Base-by-base conservation (phyloP, 2,888 invertebrate species). In the Drosophila sordidula region DNA sequence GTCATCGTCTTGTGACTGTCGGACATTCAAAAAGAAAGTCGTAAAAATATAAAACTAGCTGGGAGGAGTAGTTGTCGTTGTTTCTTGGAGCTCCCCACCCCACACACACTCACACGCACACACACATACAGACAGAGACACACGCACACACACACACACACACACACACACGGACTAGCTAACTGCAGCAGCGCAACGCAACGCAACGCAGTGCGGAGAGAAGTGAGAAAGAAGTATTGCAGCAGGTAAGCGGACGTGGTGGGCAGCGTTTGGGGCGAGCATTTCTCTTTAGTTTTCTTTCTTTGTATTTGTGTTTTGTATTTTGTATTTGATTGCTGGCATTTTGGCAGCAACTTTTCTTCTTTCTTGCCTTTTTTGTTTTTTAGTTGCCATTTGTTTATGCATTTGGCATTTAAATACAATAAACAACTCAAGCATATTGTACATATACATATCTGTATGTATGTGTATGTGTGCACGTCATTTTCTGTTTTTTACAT, bases 1-100 rank as follows among this genome's bases (percentile, higher is more conserved):
- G 77, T 80, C 78, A 70, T 77, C 74, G 83, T 81, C 85, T 87
- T 87, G 87, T 83, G 85, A 87, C 87, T 69, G 61, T 82, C 84
- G 83, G 72, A 69, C 67, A 74, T 71, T 64, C 36, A 50, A 87
- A 83, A 83, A 83, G 83, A 83, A 83, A 83, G 87, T 83, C 83
- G 71, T 87, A 66, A 75, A 84, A 84, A 78, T 70, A 83, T 84
- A 64, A 49, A 87, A 69, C 74, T 78, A 78, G 67, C 71, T 84
- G 71, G 79, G 81, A 75, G 78, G 84, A 83, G 81, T 77, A 78
- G 78, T 80, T 70, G 63, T 67, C 70, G 67, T 64, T 78, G 64
- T 67, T 71, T 71, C 72, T 71, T 66, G 62, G 65, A 57, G 71
- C 61, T 18, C 57, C 63, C 52, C 34, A 59, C 46, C 14, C 38